Conservation (phyloP, 1,140 invertebrate species). For the Aphelenchoides besseyi region DNA sequence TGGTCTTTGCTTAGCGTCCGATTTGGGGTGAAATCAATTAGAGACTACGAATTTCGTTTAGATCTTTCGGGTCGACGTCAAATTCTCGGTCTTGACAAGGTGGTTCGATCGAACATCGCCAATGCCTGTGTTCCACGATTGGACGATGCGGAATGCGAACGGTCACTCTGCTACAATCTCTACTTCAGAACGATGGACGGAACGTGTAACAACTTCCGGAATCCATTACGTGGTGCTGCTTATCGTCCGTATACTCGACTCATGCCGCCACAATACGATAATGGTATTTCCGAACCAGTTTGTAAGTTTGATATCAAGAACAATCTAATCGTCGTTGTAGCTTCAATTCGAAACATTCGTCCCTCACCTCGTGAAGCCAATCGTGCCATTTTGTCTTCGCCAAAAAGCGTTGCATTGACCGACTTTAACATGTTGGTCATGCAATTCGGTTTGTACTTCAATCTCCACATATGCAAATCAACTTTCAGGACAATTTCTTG, state of each 20-base stretch:
- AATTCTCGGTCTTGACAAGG: constrained; percentile 45
- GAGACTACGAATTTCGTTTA: constrained; percentile 15
- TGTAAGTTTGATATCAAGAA: constrained; percentile 45
- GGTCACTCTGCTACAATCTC: constrained; percentile 56
- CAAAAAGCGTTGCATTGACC: constrained; percentile 44
- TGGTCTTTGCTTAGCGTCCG: background rate
- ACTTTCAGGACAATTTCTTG: background rate
- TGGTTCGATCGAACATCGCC: constrained; percentile 59
- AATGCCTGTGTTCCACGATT: constrained; percentile 60
- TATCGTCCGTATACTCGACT: constrained; percentile 49
- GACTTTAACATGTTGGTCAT: constrained; percentile 60
- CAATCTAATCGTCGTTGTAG: constrained; percentile 17
- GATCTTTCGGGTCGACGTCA: constrained; percentile 54
- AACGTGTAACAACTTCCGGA: constrained; percentile 59
- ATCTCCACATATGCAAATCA: constrained; percentile 50
- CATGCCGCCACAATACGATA: constrained; percentile 59
- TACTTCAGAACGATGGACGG: constrained; percentile 57
- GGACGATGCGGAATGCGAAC: constrained; percentile 60
- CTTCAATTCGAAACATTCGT: constrained; percentile 45
- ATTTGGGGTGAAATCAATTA: background rate
- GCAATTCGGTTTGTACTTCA: constrained; percentile 63
- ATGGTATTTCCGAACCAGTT: constrained; percentile 59
- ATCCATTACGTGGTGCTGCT: constrained; percentile 56
- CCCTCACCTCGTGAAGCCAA: constrained; percentile 55
- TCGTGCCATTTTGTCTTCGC: constrained; percentile 51